Conservation (phyloP, 2,797 vertebrate species). For the Passerculus sandwichensis region DNA sequence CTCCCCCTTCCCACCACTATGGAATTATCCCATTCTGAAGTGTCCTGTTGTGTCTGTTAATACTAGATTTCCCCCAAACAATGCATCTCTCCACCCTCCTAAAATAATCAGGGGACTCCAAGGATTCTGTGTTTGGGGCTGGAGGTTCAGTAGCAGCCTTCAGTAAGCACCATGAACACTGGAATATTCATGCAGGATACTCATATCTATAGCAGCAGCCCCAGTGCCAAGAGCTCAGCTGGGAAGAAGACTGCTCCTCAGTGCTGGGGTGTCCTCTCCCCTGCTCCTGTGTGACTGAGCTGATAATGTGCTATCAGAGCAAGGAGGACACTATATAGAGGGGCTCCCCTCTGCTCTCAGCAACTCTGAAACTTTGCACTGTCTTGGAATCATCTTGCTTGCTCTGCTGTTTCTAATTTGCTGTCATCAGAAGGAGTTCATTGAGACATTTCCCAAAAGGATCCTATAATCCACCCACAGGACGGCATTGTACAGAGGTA, state of each 20-base stretch:
- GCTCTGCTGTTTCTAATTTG: not conserved
- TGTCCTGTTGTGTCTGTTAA: slow-evolving; percentile 74
- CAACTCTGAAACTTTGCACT: not conserved
- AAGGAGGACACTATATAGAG: slow-evolving; percentile 69
- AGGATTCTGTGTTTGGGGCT: slow-evolving; percentile 52
- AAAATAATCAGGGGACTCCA: slow-evolving; percentile 61
- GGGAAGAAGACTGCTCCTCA: slow-evolving; percentile 70
- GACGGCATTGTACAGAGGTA: slow-evolving; percentile 68
- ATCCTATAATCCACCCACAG: not conserved
- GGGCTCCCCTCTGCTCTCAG: not conserved
- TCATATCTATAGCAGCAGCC: slow-evolving; percentile 30
- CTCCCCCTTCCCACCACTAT: slow-evolving; percentile 38
- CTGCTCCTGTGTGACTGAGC: slow-evolving; percentile 41
- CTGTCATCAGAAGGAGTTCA: not conserved
- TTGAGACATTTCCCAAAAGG: not conserved
- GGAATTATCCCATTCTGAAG: slow-evolving; percentile 75
- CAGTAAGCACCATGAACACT: slow-evolving; percentile 48
- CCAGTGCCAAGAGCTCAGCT: slow-evolving; percentile 53
- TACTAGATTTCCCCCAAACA: slow-evolving; percentile 43
- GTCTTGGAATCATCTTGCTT: not conserved
- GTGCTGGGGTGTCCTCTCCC: slow-evolving; percentile 16
- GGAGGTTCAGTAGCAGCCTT: slow-evolving; percentile 21
- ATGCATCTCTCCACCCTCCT: slow-evolving; percentile 56
- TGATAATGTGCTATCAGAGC: slow-evolving; percentile 63
- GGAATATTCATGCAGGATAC: slow-evolving; percentile 74